Conservation (phyloP, 2,888 invertebrate species). For the Cephus pulcher region DNA sequence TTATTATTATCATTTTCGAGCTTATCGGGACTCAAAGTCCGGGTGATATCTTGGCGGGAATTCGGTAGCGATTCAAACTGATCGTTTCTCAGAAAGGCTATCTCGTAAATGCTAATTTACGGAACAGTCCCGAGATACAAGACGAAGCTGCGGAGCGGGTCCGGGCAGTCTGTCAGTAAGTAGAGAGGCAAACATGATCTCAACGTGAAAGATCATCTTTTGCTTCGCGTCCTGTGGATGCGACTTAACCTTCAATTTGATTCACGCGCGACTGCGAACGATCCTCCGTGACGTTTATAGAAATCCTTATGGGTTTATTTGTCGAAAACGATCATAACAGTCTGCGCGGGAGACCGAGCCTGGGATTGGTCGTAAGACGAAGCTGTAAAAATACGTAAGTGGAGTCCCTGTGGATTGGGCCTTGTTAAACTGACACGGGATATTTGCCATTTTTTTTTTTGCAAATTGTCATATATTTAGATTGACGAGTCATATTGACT, state of each 20-base stretch:
- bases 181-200: not conserved
- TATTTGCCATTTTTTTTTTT: not conserved
- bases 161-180: not conserved
- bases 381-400: not conserved
- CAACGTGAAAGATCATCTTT: not conserved
- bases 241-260: constrained; percentile 4
- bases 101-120: constrained; percentile 6
- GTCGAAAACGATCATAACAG: not conserved
- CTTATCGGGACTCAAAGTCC: not conserved
- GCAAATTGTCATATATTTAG: constrained; percentile 16
- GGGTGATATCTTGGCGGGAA: not conserved
- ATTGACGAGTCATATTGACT: not conserved
- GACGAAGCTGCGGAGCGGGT: not conserved
- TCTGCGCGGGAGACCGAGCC: not conserved
- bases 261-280: constrained; percentile 3
- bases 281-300: not conserved
- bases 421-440: not conserved
- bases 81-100: not conserved
- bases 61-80: not conserved
- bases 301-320: constrained; percentile 1
- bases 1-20: not conserved
- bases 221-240: not conserved
- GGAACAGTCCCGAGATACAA: not conserved
- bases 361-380: not conserved
- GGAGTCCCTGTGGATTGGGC: not conserved